Base-by-base conservation (phyloP, 2,888 invertebrate genomes). In the Osmoderma eremita region DNA sequence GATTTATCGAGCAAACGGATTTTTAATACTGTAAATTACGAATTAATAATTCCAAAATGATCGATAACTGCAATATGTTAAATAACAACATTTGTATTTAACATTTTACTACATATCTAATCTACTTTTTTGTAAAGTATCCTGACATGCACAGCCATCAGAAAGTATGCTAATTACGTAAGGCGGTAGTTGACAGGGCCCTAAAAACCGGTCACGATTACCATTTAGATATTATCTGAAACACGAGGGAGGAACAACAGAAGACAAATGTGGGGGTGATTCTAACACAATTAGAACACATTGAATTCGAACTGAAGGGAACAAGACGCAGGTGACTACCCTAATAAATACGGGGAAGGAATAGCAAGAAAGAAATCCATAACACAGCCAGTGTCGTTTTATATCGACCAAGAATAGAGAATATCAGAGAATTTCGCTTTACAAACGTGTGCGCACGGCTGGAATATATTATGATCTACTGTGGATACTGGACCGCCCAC, bases 151-250 rank as follows among this genome's bases (percentile, higher is more conserved):
- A 38, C 18, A 15, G 17, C 20, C n/a, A 22, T 12, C 12, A 61
- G 18, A 45, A 61, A 61, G 15, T 63, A 63, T 63, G 63, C 12
- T 63, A 63, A 63, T 63, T 50, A 50, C 36, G 63, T 63, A 49
- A 63, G 49, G 38, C 63, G 50, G 63, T 50, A 50, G 50, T 38
- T 8, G 18, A 13, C 17, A 36, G 36, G 13, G 8, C 20, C 38
- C 36, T 6, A 30, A 36, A 63, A 49, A 20, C 30, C 18, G 38
- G 38, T 36, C 30, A 30, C 30, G 20, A 22, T 50, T 38, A 50
- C 30, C 51, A 50, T 24, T 48, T 50, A 50, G 50, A 63, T 50
- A 63, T 53, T 53, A 53, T 53, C 53, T 38, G 36, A 17, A 30
- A 18, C 17, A 48, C 48, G 48, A 53, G 38, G 53, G 53, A 53